Evolutionary conservation across 2,888 invertebrate species (phyloP).

Genomic region (Buathra laborator): DNA sequence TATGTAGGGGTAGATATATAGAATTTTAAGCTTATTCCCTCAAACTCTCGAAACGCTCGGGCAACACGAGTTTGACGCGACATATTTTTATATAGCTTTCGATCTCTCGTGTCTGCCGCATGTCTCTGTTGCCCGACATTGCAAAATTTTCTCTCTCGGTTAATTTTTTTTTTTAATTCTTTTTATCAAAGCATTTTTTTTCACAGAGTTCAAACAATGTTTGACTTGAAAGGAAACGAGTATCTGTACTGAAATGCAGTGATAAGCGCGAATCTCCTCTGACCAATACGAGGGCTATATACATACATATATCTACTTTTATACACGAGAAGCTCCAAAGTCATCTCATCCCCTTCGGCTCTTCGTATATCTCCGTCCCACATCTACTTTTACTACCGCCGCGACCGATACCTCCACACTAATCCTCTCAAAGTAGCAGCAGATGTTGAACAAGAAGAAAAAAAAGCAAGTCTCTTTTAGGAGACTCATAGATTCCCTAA

Average conservation of each 20-base stretch:
- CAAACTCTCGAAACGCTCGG: constrained; percentile 41
- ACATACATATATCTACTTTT: neutral
- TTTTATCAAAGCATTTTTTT: constrained; percentile 14
- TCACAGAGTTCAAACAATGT: constrained; percentile 2
- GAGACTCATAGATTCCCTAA: constrained; percentile 16
- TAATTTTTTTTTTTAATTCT: neutral
- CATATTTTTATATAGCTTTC: constrained; percentile 49
- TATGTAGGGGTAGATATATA: constrained; percentile 20
- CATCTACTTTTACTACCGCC: constrained; percentile 35
- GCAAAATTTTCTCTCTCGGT: neutral
- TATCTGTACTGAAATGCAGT: neutral
- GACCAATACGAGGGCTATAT: neutral
- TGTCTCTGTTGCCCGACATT: neutral
- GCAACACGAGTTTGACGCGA: constrained; percentile 47
- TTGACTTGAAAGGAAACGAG: constrained; percentile 16
- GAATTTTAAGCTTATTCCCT: constrained; percentile 38
- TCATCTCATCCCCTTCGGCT: neutral
- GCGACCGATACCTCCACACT: constrained; percentile 11
- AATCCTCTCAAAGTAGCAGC: constrained; percentile 20
- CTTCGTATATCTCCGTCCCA: constrained; percentile 11
- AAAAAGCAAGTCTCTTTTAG: neutral
- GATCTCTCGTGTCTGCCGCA: neutral
- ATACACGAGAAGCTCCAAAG: neutral
- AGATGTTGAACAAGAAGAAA: neutral
- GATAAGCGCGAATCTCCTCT: constrained; percentile 29